Evolutionary conservation across 2,797 vertebrate genomes (phyloP), one percentile per base, ranked within the genome.

Genomic region (Gallinago nigripennis): DNA sequence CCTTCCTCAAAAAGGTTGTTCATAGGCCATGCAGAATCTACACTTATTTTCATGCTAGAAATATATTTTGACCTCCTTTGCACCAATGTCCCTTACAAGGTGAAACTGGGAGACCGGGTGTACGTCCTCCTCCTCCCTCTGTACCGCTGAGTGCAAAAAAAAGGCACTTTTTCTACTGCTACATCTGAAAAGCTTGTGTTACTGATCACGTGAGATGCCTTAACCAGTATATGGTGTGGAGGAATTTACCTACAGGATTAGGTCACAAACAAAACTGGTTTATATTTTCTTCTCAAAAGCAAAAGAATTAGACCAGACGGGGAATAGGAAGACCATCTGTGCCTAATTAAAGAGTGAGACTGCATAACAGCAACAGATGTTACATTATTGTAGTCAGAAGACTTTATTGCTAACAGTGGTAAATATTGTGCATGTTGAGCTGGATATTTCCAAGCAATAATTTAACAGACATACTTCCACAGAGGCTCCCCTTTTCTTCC

Each of bases 321-420:
- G 82, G 53, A 92, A 54, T 50, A 92, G 19, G 54, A 70, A 92
- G 81, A 69, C 86, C 94, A 95, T 96, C 92, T 97, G 90, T 87
- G 69, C 43, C 65, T 93, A 78, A 94, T 94, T 96, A 92, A 90
- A 89, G 75, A 63, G 71, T 89, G 81, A 95, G 88, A 81, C 90
- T 92, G 53, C 69, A 56, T 91, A 94, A 60, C 46, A 93, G 91
- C 72, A 95, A 85, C 94, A 96, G 81, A 96, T 95, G 95, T 89
- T 94, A 46, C 18, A 61, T 83, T 90, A 81, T 83, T 76, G 78
- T 87, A 88, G 70, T 82, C 68, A 89, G 71, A 96, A 86, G 56
- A 72, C 78, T 94, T 96, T 89, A 94, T 92, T 95, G 54, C 82
- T 92, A 90, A 78, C 66, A 68, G 75, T 65, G 77, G 85, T 88